phyloP scores from a whole-genome alignment of 2,797 vertebrate genomes.

The Labroides dimidiatus region DNA sequence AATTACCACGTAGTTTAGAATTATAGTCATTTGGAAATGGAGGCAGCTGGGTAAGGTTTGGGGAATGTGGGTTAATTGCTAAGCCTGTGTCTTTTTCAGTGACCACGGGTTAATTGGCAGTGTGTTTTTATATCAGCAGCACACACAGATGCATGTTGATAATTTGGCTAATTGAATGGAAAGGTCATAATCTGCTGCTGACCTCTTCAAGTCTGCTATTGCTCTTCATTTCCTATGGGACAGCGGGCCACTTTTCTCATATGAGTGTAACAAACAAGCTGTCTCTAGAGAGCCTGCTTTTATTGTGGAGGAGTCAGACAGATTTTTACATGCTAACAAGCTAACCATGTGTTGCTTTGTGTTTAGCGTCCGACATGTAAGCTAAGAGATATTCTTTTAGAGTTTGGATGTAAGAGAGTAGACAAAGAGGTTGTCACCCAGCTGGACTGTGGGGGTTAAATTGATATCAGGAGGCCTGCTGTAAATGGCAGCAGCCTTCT shows the following conservation, averaged over 20 bases:
- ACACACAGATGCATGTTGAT: slow-evolving; percentile 52
- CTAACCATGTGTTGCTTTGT: slow-evolving; percentile 2
- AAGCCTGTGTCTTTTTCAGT: slow-evolving; percentile 70
- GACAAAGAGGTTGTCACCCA: slow-evolving; percentile 34
- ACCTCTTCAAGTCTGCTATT: slow-evolving; percentile 16
- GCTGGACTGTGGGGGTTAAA: slow-evolving; percentile 57
- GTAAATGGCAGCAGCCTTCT: slow-evolving; percentile 48
- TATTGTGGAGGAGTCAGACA: slow-evolving; percentile 7
- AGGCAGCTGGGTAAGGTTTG: slow-evolving; percentile 75
- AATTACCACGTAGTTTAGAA: slow-evolving; percentile 84
- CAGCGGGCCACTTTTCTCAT: neutral
- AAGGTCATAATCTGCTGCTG: slow-evolving; percentile 36
- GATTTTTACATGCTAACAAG: neutral
- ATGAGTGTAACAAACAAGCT: neutral
- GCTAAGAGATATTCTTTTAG: slow-evolving; percentile 12
- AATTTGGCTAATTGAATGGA: slow-evolving; percentile 69
- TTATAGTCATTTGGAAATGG: slow-evolving; percentile 84
- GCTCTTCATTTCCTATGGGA: neutral
- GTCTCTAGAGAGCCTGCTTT: slow-evolving; percentile 52
- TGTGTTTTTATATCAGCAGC: slow-evolving; percentile 69
- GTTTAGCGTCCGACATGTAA: slow-evolving; percentile 26
- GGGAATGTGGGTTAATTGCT: slow-evolving; percentile 81
- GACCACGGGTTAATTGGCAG: slow-evolving; percentile 79
- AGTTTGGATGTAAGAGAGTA: slow-evolving; percentile 6
- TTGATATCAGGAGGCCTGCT: slow-evolving; percentile 47